Base-by-base conservation (phyloP, 1,140 invertebrate species). In the Sinonovacula constricta region DNA sequence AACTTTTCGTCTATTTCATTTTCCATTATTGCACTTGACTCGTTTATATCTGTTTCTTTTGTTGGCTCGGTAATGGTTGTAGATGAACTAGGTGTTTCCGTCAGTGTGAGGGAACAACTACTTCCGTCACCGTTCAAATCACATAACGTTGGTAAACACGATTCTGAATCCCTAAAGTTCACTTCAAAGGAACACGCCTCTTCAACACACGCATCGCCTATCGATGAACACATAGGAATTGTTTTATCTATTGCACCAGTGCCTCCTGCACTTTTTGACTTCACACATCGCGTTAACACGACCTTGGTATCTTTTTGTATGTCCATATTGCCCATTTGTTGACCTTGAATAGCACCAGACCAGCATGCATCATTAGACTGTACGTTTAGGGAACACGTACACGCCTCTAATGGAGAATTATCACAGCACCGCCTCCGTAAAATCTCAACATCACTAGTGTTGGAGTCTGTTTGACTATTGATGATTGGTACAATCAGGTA, bases 401-500 rank as follows among this genome's bases (percentile, higher is more conserved):
- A n/a, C n/a, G n/a, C n/a, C n/a, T n/a, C n/a, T n/a, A n/a, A n/a
- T n/a, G n/a, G n/a, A n/a, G n/a, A n/a, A n/a, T n/a, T n/a, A n/a
- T n/a, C n/a, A n/a, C n/a, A n/a, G n/a, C n/a, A n/a, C n/a, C n/a
- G n/a, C n/a, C n/a, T n/a, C n/a, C n/a, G n/a, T n/a, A n/a, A n/a
- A n/a, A n/a, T n/a, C n/a, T n/a, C n/a, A n/a, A n/a, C n/a, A n/a
- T n/a, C n/a, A n/a, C n/a, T n/a, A n/a, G n/a, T n/a, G n/a, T n/a
- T n/a, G n/a, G n/a, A n/a, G n/a, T n/a, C n/a, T n/a, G n/a, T n/a
- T n/a, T n/a, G n/a, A n/a, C n/a, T n/a, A n/a, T 70, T 70, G 31
- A 78, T 66, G 15, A 78, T 68, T 18, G 75, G 75, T 33, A 78
- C 75, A 26, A 78, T 78, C 33, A 78, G 54, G 26, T 78, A 78